Percentiles rank a stretch among this genome's conserved stretches.
These are phyloP conservation scores for Antennarius striatus DNA, from an alignment of 2,113 vertebrate species.

Conservation along the genomic window DNA sequence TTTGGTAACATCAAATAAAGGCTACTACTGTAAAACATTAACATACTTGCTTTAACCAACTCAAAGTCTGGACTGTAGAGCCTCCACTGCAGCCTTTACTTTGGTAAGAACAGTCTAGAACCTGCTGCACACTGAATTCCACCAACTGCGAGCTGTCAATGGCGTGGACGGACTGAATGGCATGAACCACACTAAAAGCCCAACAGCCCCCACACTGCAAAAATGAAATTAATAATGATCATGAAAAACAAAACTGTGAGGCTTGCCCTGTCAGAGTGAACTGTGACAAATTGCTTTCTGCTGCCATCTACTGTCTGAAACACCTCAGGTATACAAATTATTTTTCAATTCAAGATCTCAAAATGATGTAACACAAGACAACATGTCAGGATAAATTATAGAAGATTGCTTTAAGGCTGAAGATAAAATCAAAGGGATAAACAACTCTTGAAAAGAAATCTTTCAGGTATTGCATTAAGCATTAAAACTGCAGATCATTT, in stretches of 20 bases:
- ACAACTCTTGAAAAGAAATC: background rate
- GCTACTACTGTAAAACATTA: background rate
- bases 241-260: background rate
- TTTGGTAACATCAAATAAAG: background rate
- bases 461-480: background rate
- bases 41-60: conserved; percentile 87
- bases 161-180: conserved; percentile 83
- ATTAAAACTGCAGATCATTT: background rate
- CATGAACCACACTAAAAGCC: conserved; percentile 91
- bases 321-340: background rate
- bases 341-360: background rate
- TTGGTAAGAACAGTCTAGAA: conserved; percentile 88
- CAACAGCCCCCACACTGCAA: conserved; percentile 92
- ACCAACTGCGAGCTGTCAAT: conserved; percentile 77
- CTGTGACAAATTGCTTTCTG: conserved; percentile 57
- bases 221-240: background rate
- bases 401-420: background rate
- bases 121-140: conserved; percentile 89
- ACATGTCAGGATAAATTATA: background rate
- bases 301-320: conserved; percentile 71
- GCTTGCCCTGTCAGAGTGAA: background rate
- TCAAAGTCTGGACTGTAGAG: conserved; percentile 80
- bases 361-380: background rate
- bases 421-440: background rate
- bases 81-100: conserved; percentile 87